Evolutionary conservation across 2,113 vertebrate species (phyloP).

Genomic region (Heterotis niloticus): DNA sequence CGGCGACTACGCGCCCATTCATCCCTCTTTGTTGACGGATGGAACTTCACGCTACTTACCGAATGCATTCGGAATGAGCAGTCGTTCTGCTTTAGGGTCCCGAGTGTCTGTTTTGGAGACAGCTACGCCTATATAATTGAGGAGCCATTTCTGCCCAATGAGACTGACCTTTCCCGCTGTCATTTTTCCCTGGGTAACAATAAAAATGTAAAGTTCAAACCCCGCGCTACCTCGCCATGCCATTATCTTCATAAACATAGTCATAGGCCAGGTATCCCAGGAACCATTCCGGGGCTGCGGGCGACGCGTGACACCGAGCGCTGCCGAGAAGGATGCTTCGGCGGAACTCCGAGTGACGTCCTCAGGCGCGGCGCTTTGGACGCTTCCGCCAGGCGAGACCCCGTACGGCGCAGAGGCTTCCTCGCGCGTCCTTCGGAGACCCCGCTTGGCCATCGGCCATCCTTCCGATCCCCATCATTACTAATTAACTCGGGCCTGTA

Average conservation of each 20-base stretch:
- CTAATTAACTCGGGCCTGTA: slow-evolving; percentile 32
- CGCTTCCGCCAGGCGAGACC: not conserved
- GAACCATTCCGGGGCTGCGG: slow-evolving; percentile 43
- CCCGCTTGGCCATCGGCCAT: slow-evolving; percentile 41
- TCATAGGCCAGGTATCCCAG: slow-evolving; percentile 49
- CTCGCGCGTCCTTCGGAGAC: slow-evolving; percentile 20
- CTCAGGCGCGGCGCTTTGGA: not conserved
- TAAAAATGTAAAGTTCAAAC: slow-evolving; percentile 22
- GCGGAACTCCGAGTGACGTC: slow-evolving; percentile 2
- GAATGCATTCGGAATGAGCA: not conserved
- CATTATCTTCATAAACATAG: slow-evolving; percentile 58
- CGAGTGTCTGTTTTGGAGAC: slow-evolving; percentile 9
- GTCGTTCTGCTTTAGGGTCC: slow-evolving; percentile 16
- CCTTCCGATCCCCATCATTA: slow-evolving; percentile 23
- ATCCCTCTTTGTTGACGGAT: not conserved
- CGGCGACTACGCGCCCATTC: not conserved
- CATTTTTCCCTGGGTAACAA: slow-evolving; percentile 46
- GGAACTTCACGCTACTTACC: not conserved
- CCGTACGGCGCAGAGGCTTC: slow-evolving; percentile 39
- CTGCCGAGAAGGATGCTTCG: not conserved
- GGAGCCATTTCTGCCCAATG: slow-evolving; percentile 29
- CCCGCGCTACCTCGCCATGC: slow-evolving; percentile 31
- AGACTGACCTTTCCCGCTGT: slow-evolving; percentile 34
- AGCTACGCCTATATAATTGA: slow-evolving; percentile 40
- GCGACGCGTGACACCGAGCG: slow-evolving; percentile 1